phyloP scores from a whole-genome alignment of 2,113 vertebrate genomes.

The Castor canadensis region DNA sequence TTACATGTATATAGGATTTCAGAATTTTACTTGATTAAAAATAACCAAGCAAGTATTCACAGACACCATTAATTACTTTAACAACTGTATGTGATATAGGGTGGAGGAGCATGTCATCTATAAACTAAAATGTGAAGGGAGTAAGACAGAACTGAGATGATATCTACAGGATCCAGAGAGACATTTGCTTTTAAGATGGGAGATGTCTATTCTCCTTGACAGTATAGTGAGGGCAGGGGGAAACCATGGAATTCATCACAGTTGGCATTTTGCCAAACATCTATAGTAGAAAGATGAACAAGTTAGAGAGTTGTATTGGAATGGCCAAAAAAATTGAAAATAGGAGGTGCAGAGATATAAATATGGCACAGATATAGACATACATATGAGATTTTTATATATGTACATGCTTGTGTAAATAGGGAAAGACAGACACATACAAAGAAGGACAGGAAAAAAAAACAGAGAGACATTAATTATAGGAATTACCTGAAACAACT shows the following conservation, averaged over 20 bases:
- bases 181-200: not conserved
- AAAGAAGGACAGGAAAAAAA: not conserved
- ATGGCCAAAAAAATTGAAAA: not conserved
- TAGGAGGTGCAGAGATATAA: not conserved
- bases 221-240: not conserved
- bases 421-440: not conserved
- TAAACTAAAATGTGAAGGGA: not conserved
- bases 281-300: not conserved
- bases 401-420: not conserved
- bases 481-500: not conserved
- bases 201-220: not conserved
- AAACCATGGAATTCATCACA: not conserved
- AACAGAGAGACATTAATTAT: not conserved
- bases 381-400: not conserved
- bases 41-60: not conserved
- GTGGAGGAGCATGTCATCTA: not conserved
- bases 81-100: not conserved
- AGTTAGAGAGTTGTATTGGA: not conserved
- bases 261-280: not conserved
- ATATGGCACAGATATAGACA: not conserved
- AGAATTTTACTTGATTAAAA: not conserved
- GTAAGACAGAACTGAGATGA: not conserved
- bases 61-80: not conserved
- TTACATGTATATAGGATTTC: not conserved
- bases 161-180: not conserved